Percentiles rank a stretch among this genome's conserved stretches.
Conservation (phyloP, 2,113 vertebrate species). For the Lontra canadensis region DNA sequence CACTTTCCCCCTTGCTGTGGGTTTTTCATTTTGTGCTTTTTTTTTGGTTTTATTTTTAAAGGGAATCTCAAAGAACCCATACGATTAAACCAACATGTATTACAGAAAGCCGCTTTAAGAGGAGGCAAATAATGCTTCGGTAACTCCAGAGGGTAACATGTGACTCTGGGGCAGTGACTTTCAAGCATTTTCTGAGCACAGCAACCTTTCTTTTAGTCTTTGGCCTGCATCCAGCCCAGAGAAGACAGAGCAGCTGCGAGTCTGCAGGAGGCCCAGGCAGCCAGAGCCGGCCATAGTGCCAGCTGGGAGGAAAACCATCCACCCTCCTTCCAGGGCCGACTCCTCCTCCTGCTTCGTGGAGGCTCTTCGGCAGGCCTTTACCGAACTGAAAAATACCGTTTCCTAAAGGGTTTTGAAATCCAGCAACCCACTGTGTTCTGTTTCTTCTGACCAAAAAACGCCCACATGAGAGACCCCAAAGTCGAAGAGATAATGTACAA, state of each 20-base stretch:
- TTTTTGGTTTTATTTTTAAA: not conserved
- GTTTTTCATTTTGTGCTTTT: not conserved
- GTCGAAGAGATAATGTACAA: not conserved
- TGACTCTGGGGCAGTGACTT: not conserved
- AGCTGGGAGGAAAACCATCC: not conserved
- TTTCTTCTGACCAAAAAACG: not conserved
- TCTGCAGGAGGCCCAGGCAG: not conserved
- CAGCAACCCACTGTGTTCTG: not conserved
- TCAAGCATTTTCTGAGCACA: not conserved
- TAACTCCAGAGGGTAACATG: not conserved
- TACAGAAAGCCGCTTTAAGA: not conserved
- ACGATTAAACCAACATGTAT: not conserved
- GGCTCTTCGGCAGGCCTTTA: not conserved
- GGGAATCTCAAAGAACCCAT: not conserved
- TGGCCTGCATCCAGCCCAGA: rapidly evolving
- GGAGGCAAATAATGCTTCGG: not conserved
- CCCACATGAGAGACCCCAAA: not conserved
- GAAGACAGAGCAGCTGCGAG: not conserved
- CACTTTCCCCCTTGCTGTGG: not conserved
- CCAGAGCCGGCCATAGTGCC: not conserved
- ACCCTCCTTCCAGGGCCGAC: not conserved
- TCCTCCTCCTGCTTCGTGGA: not conserved
- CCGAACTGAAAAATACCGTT: not conserved
- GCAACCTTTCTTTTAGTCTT: not conserved
- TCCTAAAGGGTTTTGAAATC: not conserved